A percentile compares a stretch with the other conserved stretches of the same genome.
These are phyloP conservation scores for Ia io DNA, from an alignment of 2,113 vertebrate genomes.

Conservation along the genomic window DNA sequence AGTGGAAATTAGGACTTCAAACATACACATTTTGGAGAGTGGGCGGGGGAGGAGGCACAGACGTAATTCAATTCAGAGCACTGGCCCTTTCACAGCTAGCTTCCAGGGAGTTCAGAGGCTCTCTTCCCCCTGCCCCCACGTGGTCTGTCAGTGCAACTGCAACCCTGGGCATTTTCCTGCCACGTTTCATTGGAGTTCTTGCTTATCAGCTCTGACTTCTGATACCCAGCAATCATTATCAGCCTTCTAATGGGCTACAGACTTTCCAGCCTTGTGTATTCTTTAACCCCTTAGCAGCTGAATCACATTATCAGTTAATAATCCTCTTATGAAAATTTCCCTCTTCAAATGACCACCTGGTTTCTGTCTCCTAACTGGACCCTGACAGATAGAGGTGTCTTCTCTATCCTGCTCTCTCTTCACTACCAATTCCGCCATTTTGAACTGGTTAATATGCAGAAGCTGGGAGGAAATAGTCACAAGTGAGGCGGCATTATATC, in stretches of 20 bases:
- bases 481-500: rapidly evolving
- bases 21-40: background rate
- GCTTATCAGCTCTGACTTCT: background rate
- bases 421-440: background rate
- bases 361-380: background rate
- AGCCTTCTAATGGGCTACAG: background rate
- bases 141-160: too few species aligned
- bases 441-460: background rate
- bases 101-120: background rate
- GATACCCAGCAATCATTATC: background rate
- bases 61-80: background rate
- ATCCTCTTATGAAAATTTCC: background rate
- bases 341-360: background rate
- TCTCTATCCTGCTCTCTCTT: background rate
- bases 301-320: background rate
- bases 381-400: background rate
- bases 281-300: background rate
- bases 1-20: background rate
- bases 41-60: background rate
- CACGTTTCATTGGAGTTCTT: background rate
- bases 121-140: rapidly evolving
- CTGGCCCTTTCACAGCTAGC: background rate
- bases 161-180: rapidly evolving
- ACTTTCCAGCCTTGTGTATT: background rate
- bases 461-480: background rate